phyloP scores from a whole-genome alignment of 2,113 vertebrate genomes.

The Pachyramphus minor region DNA sequence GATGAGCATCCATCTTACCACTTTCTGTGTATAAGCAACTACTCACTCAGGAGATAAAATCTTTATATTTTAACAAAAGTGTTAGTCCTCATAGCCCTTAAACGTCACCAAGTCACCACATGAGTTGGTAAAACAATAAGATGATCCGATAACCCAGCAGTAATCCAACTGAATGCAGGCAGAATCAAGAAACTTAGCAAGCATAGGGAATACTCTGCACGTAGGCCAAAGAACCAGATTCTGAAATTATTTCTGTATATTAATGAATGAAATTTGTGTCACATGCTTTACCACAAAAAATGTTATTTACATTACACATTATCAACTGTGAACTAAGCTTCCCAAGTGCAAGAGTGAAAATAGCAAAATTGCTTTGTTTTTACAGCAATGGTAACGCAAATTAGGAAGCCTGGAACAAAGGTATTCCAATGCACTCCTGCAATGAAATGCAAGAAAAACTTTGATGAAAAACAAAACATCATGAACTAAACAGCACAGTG shows the following conservation, averaged over 20 bases:
- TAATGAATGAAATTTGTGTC: not conserved
- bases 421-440: not conserved
- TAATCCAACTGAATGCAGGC: not conserved
- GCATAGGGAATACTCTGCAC: not conserved
- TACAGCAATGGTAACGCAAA: not conserved
- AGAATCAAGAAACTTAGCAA: constrained; percentile 2
- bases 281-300: not conserved
- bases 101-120: not conserved
- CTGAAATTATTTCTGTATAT: not conserved
- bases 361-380: constrained; percentile 8
- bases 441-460: constrained; percentile 1
- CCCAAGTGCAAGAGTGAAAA: not conserved
- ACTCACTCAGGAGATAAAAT: not conserved
- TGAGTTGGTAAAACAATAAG: not conserved
- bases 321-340: constrained; percentile 10
- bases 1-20: not conserved
- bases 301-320: constrained; percentile 4
- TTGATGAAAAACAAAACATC: not conserved
- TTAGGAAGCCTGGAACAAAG: not conserved
- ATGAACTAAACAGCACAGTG: not conserved
- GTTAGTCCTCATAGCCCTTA: not conserved
- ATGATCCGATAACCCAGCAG: not conserved
- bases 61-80: not conserved
- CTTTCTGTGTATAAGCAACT: not conserved
- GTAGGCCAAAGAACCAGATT: not conserved